phyloP scores from a whole-genome alignment of 1,140 invertebrate species.

The Drosophila chauvacae region DNA sequence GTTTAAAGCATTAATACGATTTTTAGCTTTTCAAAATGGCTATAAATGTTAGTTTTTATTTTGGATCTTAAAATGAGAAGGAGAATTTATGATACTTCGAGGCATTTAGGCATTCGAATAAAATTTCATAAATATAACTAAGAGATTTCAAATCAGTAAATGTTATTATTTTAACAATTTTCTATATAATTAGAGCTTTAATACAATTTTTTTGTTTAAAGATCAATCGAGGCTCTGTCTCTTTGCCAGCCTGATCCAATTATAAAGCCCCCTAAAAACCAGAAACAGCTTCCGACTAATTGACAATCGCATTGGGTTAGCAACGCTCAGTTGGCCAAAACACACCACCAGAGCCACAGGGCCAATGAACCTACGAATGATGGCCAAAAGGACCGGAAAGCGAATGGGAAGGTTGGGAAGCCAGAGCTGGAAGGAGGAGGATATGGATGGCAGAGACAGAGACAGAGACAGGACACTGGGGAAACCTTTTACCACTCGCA shows the following conservation, averaged over 20 bases:
- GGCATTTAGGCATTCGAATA: neutral
- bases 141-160: neutral
- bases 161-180: neutral
- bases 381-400: slow-evolving; percentile 7
- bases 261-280: slow-evolving; percentile 32
- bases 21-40: neutral
- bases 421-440: neutral
- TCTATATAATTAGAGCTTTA: too few relatives aligned
- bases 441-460: neutral
- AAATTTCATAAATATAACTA: neutral
- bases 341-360: slow-evolving; percentile 21
- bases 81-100: neutral
- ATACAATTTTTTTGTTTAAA: neutral
- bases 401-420: neutral
- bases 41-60: too few relatives aligned
- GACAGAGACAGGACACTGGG: neutral
- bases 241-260: slow-evolving; percentile 30
- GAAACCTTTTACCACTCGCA: slow-evolving; percentile 52
- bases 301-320: slow-evolving; percentile 70
- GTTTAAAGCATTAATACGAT: neutral
- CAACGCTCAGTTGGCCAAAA: slow-evolving; percentile 35
- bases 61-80: too few relatives aligned
- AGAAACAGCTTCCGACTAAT: slow-evolving; percentile 54
- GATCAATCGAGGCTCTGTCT: neutral
- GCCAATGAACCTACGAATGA: slow-evolving; percentile 31